Evolutionary conservation across 2,888 invertebrate genomes (phyloP).

Genomic region (Stramonita haemastoma): DNA sequence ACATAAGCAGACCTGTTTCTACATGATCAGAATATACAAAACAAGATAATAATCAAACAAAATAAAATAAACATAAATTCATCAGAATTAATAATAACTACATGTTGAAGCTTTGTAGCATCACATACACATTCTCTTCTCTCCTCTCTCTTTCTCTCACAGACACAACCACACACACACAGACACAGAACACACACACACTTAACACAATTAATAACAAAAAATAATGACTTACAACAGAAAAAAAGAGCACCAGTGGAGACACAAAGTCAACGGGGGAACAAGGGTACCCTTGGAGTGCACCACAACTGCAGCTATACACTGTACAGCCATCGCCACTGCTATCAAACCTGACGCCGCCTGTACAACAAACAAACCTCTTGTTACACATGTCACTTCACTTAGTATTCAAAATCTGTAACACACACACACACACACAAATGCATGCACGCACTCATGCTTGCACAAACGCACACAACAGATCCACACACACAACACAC

Average conservation of each 20-base stretch:
- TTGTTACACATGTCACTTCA: not conserved
- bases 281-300: conserved; percentile 51
- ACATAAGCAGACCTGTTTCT: too few relatives aligned
- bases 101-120: too few relatives aligned
- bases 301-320: conserved; percentile 49
- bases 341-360: conserved; percentile 54
- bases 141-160: not conserved
- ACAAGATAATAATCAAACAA: too few relatives aligned
- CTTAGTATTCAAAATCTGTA: too few relatives aligned
- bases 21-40: too few relatives aligned
- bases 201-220: not conserved
- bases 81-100: too few relatives aligned
- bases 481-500: too few relatives aligned
- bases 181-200: not conserved
- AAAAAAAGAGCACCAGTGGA: conserved; percentile 62
- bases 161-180: not conserved
- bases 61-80: too few relatives aligned
- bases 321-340: conserved; percentile 41
- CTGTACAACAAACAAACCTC: conserved; percentile 48
- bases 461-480: too few relatives aligned
- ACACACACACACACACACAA: too few relatives aligned
- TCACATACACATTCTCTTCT: too few relatives aligned
- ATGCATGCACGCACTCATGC: too few relatives aligned
- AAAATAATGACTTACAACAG: conserved; percentile 63
- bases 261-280: conserved; percentile 67